phyloP scores from a whole-genome alignment of 2,797 vertebrate species.

The Xiphorhynchus erythropygius region DNA sequence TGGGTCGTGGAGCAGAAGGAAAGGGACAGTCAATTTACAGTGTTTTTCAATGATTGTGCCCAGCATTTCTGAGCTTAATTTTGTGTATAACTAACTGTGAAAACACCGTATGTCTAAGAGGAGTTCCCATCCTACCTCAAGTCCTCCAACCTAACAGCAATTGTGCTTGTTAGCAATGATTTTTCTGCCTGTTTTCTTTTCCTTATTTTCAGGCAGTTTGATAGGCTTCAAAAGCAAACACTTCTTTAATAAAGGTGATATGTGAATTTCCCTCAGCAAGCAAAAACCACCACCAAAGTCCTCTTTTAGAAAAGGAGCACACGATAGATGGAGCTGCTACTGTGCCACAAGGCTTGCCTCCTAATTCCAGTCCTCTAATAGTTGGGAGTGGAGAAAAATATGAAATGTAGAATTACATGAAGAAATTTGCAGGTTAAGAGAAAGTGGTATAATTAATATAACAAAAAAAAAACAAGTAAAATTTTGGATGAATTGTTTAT shows the following conservation, averaged over 20 bases:
- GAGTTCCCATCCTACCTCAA: background rate
- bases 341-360: background rate
- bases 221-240: background rate
- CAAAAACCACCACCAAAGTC: background rate
- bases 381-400: background rate
- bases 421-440: background rate
- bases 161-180: background rate
- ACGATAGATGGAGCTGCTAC: background rate
- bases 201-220: background rate
- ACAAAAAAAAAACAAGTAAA: background rate
- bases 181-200: background rate
- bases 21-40: background rate
- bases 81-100: background rate
- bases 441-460: background rate
- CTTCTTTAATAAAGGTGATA: background rate
- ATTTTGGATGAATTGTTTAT: background rate
- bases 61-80: background rate
- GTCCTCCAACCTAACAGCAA: background rate
- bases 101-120: background rate
- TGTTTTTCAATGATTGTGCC: background rate
- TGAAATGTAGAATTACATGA: background rate
- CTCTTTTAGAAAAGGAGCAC: background rate
- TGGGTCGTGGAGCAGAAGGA: rapidly evolving
- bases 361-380: background rate
- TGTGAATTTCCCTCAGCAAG: background rate